Conservation (phyloP, 2,113 vertebrate species). For the Lamprologus tigripictilis region DNA sequence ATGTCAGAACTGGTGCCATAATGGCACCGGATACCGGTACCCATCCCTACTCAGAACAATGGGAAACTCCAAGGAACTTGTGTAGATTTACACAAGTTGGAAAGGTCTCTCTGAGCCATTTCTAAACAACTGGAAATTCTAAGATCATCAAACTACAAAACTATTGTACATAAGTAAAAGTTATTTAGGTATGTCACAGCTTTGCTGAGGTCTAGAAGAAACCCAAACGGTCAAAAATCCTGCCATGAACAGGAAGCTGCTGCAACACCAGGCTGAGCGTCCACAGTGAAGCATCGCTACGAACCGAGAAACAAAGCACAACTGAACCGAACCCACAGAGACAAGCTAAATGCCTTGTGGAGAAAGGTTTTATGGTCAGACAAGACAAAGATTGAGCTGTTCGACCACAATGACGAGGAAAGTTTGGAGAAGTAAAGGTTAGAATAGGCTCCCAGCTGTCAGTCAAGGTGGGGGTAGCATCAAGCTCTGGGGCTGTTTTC, state of each 20-base stretch:
- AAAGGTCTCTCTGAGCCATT: background rate
- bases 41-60: background rate
- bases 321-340: background rate
- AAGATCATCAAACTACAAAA: background rate
- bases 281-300: background rate
- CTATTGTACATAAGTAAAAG: rapidly evolving
- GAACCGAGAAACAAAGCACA: background rate
- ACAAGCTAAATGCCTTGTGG: rapidly evolving
- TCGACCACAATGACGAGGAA: background rate
- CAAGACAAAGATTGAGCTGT: background rate
- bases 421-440: background rate
- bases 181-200: rapidly evolving
- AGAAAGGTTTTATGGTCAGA: rapidly evolving
- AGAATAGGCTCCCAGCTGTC: rapidly evolving
- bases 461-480: background rate
- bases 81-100: background rate
- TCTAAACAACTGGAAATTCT: background rate
- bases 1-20: too few species aligned
- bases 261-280: background rate
- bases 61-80: background rate
- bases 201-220: background rate
- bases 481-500: background rate
- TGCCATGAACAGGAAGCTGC: background rate
- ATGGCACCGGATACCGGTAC: too few species aligned
- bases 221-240: background rate